These are phyloP conservation scores for Knipowitschia caucasica DNA, from an alignment of 2,797 vertebrate species.

Conservation along the genomic window DNA sequence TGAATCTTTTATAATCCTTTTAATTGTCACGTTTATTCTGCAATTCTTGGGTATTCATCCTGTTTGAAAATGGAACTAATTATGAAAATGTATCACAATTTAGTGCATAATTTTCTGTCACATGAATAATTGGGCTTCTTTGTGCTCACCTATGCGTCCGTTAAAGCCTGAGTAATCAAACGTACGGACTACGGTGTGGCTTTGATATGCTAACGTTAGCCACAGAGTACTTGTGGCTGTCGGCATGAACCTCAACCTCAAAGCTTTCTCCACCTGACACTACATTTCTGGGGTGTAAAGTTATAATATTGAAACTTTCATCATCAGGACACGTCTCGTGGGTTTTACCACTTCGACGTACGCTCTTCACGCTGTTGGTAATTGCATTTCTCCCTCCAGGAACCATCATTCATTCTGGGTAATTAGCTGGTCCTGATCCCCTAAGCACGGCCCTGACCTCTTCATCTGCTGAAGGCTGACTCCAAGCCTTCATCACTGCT, in stretches of 20 bases:
- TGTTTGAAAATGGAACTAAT: no score
- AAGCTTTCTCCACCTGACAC: conserved; percentile 15
- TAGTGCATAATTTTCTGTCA: no score
- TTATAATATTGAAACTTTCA: conserved; percentile 31
- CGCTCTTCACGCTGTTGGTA: conserved; percentile 48
- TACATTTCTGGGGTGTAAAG: conserved; percentile 23
- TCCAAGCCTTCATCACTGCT: conserved; percentile 47
- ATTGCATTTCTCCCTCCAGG: conserved; percentile 54
- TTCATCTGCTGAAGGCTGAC: conserved; percentile 47
- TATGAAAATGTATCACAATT: no score
- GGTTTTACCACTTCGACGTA: conserved; percentile 43
- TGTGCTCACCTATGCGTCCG: background rate
- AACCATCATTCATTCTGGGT: conserved; percentile 54
- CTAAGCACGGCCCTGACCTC: conserved; percentile 50
- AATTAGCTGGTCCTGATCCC: conserved; percentile 66
- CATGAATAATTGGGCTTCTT: background rate
- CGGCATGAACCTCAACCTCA: conserved; percentile 1
- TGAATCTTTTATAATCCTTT: no score
- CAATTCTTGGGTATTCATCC: no score
- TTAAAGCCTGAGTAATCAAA: background rate
- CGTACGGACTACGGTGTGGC: conserved; percentile 5
- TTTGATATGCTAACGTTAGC: conserved; percentile 13
- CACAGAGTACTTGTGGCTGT: conserved; percentile 23
- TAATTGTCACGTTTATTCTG: no score
- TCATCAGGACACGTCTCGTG: conserved; percentile 24